Evolutionary conservation across 1,140 invertebrate genomes (phyloP), one percentile per base, ranked within the genome.

Genomic region (Drosophila eugracilis): DNA sequence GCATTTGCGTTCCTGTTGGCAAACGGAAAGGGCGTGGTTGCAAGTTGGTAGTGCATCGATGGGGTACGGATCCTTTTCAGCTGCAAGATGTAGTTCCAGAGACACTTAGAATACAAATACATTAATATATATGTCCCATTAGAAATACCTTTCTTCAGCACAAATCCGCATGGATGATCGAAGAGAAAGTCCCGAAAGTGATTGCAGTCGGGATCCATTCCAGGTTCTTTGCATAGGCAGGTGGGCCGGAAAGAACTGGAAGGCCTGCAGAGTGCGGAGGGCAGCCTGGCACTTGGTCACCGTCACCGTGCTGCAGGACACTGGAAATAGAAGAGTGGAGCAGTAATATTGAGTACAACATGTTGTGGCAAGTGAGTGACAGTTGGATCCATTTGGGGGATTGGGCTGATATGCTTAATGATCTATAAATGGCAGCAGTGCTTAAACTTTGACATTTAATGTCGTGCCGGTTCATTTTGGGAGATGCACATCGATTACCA

Each of bases 211-310:
- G 96, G 96, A 92, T 98, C 97, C 75, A 96, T 94, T 91, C 95
- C 95, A 6, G 96, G 96, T 85, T 97, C 96, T 65, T 95, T 94
- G 93, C 97, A 98, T 78, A 98, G 95, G 92, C 97, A 98, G 72
- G 96, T 97, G 75, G 97, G 97, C 88, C 95, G 95, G 93, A 97
- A 97, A 98, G 94, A 97, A 97, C 73, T 96, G 95, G 92, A 97
- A 97, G 45, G 96, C 96, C 93, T 97, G 96, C 50, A 98, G 93
- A 21, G 96, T 97, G 74, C 95, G 94, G 57, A 97, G 93, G 4
- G 97, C 97, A 19, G 96, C 96, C 93, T 97, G 96, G 92, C 97
- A 98, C 93, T 97, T 97, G 58, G 95, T 96, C 78, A 97, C 96
- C 26, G 97, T 97, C 75, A 97, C 96, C 15, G 97, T 98, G 44